Evolutionary conservation across 2,113 vertebrate species (phyloP).

Genomic region (Cyphomyrus plagiostoma): DNA sequence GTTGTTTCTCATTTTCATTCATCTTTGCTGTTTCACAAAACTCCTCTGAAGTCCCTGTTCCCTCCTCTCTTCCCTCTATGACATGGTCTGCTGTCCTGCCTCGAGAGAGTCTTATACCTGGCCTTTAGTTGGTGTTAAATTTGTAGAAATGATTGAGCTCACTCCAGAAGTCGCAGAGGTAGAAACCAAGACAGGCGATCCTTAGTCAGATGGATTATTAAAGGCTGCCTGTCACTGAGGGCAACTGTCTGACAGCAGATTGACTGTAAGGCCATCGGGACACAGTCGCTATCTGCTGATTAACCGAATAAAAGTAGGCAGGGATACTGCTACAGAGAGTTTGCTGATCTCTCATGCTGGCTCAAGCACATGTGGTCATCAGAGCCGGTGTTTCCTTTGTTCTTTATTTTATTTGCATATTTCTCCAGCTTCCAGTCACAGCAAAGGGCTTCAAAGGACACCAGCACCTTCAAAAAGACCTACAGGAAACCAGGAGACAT

Average conservation of each 20-base stretch:
- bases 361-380: neutral
- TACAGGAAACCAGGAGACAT: neutral
- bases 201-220: neutral
- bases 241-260: neutral
- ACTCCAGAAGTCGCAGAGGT: neutral
- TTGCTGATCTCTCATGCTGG: neutral
- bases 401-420: neutral
- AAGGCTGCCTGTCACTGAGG: neutral
- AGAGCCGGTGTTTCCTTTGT: neutral
- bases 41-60: neutral
- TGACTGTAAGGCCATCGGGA: neutral
- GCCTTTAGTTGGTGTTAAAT: neutral
- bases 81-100: neutral
- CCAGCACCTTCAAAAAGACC: neutral
- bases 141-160: neutral
- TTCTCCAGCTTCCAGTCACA: neutral
- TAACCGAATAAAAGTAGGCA: neutral
- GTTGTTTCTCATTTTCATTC: neutral
- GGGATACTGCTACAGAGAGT: neutral
- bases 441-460: neutral
- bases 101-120: neutral
- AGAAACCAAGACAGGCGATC: neutral
- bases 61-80: neutral
- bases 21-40: neutral
- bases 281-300: neutral